Evolutionary conservation across 2,888 invertebrate species (phyloP).

Genomic region (Euphydryas editha): DNA sequence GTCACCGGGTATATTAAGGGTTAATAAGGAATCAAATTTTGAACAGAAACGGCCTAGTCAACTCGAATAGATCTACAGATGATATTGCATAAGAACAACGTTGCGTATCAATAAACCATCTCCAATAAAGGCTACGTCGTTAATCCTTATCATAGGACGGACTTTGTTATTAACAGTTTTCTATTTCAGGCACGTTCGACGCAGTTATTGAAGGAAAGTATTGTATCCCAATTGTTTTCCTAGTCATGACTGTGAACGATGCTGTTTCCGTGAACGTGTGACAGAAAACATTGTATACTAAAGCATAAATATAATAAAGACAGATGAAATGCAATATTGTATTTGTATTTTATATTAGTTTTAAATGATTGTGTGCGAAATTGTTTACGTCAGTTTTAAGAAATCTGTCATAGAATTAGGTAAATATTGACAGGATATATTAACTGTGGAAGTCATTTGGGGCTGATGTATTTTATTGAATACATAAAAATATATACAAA

Average conservation of each 20-base stretch:
- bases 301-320: constrained; percentile 1
- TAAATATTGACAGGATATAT: too few species aligned
- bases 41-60: neutral
- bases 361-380: neutral
- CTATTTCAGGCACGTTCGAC: constrained; percentile 42
- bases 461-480: too few species aligned
- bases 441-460: too few species aligned
- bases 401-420: too few species aligned
- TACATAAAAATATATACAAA: too few species aligned
- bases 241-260: constrained; percentile 27
- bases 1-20: too few species aligned
- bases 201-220: constrained; percentile 46
- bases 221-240: constrained; percentile 33
- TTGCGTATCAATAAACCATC: constrained; percentile 31
- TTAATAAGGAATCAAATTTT: too few species aligned
- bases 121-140: constrained; percentile 33
- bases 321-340: neutral
- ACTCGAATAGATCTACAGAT: constrained; percentile 23
- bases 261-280: constrained; percentile 23
- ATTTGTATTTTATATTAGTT: neutral
- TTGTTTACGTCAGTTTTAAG: too few species aligned
- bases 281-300: neutral
- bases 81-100: constrained; percentile 15
- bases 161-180: constrained; percentile 37
- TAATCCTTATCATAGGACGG: constrained; percentile 37